A percentile compares a stretch with the other conserved stretches of the same genome.
Evolutionary conservation across 2,113 vertebrate species (phyloP).

Genomic region (Anguilla japonica): DNA sequence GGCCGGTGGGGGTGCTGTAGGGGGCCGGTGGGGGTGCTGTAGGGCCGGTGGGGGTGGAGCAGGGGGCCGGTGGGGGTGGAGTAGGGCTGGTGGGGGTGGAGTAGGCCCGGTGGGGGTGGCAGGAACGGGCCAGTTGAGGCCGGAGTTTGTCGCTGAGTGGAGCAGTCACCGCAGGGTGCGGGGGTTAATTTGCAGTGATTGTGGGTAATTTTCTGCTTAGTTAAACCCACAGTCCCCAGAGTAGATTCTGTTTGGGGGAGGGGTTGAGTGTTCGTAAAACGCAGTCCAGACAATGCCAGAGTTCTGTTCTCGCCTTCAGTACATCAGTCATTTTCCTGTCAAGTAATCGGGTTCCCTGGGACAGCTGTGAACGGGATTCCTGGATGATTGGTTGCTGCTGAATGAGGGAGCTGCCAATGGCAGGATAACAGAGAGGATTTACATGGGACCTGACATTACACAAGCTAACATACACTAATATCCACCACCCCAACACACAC

Average conservation of each 20-base stretch:
- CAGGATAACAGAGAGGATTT: background rate
- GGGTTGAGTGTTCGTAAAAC: background rate
- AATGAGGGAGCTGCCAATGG: background rate
- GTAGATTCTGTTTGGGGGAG: slow-evolving; percentile 11
- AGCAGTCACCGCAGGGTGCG: slow-evolving; percentile 28
- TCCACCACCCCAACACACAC: too few relatives aligned
- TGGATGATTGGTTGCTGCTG: background rate
- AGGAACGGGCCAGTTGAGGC: slow-evolving; percentile 14
- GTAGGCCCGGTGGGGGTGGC: background rate
- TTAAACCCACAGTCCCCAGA: slow-evolving; percentile 46
- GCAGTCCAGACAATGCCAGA: background rate
- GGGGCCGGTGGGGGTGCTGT: too few relatives aligned
- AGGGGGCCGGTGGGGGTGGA: too few relatives aligned
- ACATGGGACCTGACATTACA: too few relatives aligned
- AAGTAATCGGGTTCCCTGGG: background rate
- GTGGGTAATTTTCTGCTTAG: slow-evolving; percentile 56
- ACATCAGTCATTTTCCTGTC: background rate
- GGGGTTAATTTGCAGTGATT: slow-evolving; percentile 55
- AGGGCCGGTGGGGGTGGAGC: too few relatives aligned
- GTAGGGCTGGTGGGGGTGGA: too few relatives aligned
- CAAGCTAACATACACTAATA: too few relatives aligned
- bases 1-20: too few relatives aligned
- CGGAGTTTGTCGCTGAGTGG: background rate
- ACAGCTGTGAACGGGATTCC: slow-evolving; percentile 8
- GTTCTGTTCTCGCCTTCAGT: background rate